Evolutionary conservation across 2,888 invertebrate species (phyloP).

Genomic region (Calephelis perditalis): DNA sequence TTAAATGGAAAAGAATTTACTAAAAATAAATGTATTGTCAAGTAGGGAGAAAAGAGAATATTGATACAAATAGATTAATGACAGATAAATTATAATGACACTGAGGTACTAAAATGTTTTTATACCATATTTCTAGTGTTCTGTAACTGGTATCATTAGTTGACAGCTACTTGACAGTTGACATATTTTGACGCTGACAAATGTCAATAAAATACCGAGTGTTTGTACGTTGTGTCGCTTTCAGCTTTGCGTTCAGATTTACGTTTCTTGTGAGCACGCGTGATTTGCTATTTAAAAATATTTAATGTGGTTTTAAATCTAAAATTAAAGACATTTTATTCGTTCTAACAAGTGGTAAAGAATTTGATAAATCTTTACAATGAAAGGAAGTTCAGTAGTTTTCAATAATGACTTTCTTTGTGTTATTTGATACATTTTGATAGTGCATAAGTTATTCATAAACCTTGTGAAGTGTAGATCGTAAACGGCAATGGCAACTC

Average conservation of each 20-base stretch:
- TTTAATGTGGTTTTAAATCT: background rate
- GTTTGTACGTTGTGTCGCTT: constrained; percentile 9
- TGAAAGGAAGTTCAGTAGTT: background rate
- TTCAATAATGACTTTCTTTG: constrained; percentile 20
- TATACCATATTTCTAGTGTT: background rate
- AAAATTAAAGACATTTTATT: background rate
- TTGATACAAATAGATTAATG: no score
- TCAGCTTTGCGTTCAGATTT: constrained; percentile 4
- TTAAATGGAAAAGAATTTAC: no score
- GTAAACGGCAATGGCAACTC: constrained; percentile 50
- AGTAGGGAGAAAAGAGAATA: no score
- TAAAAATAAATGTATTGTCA: no score
- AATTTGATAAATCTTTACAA: constrained; percentile 11
- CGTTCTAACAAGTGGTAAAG: background rate
- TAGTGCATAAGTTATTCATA: constrained; percentile 28
- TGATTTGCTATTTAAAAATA: constrained; percentile 5
- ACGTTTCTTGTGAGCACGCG: constrained; percentile 13
- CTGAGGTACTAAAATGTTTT: no score
- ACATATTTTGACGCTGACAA: background rate
- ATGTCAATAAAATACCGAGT: background rate
- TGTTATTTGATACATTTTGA: constrained; percentile 28
- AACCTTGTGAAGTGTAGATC: constrained; percentile 23
- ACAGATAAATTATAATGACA: no score
- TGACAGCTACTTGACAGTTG: no score
- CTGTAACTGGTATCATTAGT: background rate